Evolutionary conservation across 2,888 invertebrate genomes (phyloP).

Genomic region (Elegia similella): DNA sequence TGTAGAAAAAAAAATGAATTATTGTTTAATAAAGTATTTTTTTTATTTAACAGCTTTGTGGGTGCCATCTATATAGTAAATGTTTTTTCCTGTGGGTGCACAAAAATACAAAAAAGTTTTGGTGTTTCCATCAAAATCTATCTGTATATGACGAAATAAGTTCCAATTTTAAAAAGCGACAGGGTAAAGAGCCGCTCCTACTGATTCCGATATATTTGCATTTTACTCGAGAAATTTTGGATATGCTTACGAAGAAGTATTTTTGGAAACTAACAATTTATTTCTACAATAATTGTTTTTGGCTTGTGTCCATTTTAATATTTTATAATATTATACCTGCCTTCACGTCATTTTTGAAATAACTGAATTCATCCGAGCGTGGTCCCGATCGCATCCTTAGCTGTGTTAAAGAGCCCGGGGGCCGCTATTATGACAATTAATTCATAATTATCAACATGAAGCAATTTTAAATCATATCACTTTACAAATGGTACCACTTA

Average conservation of each 20-base stretch:
- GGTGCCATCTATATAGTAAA: too few relatives aligned
- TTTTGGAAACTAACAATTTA: conserved; percentile 51
- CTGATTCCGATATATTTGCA: conserved; percentile 36
- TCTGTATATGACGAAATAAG: background rate
- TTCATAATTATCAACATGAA: conserved; percentile 26
- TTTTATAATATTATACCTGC: conserved; percentile 30
- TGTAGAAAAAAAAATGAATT: too few relatives aligned
- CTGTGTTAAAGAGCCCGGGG: too few relatives aligned
- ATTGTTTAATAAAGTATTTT: too few relatives aligned
- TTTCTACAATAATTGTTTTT: conserved; percentile 37
- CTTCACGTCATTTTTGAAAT: conserved; percentile 7
- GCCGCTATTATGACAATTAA: too few relatives aligned
- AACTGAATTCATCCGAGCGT: too few relatives aligned
- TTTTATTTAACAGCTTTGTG: too few relatives aligned
- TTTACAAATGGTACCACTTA: too few relatives aligned
- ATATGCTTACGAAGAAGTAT: conserved; percentile 58
- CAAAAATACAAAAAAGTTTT: too few relatives aligned
- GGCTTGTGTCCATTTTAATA: conserved; percentile 41
- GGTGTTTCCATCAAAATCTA: too few relatives aligned
- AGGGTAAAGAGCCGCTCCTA: conserved; percentile 42
- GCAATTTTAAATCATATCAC: conserved; percentile 56
- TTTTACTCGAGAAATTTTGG: conserved; percentile 51
- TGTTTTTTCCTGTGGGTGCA: too few relatives aligned
- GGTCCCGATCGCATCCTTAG: too few relatives aligned
- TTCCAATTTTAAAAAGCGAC: conserved; percentile 33